Percentiles rank a stretch among this genome's conserved stretches.
Evolutionary conservation across 2,888 invertebrate species (phyloP).

Genomic region (Lepidonotus clava): DNA sequence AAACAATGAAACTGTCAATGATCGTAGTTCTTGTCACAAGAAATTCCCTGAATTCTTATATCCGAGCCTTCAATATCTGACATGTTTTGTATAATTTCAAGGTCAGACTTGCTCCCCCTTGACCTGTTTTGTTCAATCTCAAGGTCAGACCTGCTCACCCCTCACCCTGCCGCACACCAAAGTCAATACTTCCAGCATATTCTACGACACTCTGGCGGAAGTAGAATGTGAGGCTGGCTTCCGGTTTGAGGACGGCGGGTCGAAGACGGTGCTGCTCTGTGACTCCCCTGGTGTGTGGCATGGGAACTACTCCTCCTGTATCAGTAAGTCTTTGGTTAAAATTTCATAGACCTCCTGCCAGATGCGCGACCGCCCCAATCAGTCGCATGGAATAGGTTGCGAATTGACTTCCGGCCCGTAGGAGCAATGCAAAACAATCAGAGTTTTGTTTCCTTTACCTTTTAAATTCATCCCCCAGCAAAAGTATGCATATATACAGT

Average conservation of each 20-base stretch:
- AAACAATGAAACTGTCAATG: no score
- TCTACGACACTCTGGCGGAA: neutral
- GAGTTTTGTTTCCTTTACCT: no score
- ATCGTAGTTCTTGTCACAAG: no score
- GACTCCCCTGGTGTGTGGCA: neutral
- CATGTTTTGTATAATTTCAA: neutral
- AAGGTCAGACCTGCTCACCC: neutral
- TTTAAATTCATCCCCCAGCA: no score
- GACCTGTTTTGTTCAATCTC: neutral
- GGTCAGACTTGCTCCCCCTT: neutral
- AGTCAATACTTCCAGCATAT: neutral
- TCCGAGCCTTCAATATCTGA: no score
- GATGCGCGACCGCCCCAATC: no score
- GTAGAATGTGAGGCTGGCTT: neutral
- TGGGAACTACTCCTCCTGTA: neutral
- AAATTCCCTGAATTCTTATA: no score
- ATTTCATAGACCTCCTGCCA: neutral
- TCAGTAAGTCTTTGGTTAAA: neutral
- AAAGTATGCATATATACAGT: no score
- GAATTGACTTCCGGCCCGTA: no score
- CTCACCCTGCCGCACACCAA: neutral
- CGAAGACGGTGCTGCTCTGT: neutral
- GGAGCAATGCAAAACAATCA: no score
- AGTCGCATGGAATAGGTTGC: no score
- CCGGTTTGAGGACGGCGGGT: conserved; percentile 3